These are phyloP conservation scores for Machimus atricapillus DNA, from an alignment of 2,888 invertebrate species.

Conservation along the genomic window DNA sequence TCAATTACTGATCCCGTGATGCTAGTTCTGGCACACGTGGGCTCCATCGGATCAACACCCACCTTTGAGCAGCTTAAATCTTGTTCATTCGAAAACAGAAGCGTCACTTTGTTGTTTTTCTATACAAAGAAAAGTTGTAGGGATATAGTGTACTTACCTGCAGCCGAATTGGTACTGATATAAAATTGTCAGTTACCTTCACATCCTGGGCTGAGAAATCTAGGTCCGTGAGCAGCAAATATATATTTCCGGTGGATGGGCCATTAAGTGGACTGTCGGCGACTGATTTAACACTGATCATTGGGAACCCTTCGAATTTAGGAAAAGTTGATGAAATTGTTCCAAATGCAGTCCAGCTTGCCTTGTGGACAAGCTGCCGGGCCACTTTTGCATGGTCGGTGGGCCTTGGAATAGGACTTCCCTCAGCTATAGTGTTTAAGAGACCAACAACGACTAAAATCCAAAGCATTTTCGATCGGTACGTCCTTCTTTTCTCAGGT, in stretches of 20 bases:
- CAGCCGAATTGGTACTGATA: background rate
- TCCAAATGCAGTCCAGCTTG: slow-evolving; percentile 59
- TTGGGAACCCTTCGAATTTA: slow-evolving; percentile 56
- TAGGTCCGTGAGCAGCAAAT: slow-evolving; percentile 58
- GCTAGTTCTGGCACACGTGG: slow-evolving; percentile 56
- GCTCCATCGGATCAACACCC: slow-evolving; percentile 61
- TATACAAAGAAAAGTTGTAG: slow-evolving; percentile 49
- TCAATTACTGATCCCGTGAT: slow-evolving; percentile 56
- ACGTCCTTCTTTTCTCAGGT: background rate
- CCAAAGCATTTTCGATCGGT: background rate
- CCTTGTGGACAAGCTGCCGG: slow-evolving; percentile 56
- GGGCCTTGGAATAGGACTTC: slow-evolving; percentile 9
- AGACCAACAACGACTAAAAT: background rate
- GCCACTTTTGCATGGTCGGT: slow-evolving; percentile 59
- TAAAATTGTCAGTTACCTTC: slow-evolving; percentile 6
- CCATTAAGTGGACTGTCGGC: slow-evolving; percentile 54
- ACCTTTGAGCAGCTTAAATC: slow-evolving; percentile 53
- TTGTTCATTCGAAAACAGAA: slow-evolving; percentile 58
- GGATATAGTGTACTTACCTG: background rate
- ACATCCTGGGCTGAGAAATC: slow-evolving; percentile 60
- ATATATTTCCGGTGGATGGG: slow-evolving; percentile 58
- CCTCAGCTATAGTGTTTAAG: background rate
- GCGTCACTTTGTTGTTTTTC: slow-evolving; percentile 56
- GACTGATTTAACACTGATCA: slow-evolving; percentile 61
- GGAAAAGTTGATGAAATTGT: slow-evolving; percentile 56